A percentile compares a stretch with the other conserved stretches of the same genome.
Evolutionary conservation across 2,888 invertebrate species (phyloP).

Genomic region (Piscicola geometra): DNA sequence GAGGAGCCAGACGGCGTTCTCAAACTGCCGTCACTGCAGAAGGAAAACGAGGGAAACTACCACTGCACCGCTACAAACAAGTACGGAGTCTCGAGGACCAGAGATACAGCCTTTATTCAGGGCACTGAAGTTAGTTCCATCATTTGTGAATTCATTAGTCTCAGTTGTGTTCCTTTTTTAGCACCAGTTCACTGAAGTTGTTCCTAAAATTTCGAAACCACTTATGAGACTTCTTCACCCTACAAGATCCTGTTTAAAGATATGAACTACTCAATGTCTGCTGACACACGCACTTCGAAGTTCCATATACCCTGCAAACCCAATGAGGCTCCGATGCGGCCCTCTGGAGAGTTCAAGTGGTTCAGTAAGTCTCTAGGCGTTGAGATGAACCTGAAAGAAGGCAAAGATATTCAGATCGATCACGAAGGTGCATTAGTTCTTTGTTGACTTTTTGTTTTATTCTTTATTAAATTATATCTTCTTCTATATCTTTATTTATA

Average conservation of each 20-base stretch:
- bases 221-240: too few species aligned
- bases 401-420: background rate
- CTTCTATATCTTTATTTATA: too few species aligned
- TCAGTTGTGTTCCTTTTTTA: too few species aligned
- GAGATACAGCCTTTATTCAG: background rate
- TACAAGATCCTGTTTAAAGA: background rate
- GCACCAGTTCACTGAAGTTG: too few species aligned
- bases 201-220: too few species aligned
- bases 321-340: background rate
- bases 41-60: background rate
- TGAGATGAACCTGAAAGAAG: background rate
- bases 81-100: background rate
- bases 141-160: too few species aligned
- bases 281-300: background rate
- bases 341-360: background rate
- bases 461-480: too few species aligned
- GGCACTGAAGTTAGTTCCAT: background rate
- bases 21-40: background rate
- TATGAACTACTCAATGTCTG: background rate
- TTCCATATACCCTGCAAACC: background rate
- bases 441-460: too few species aligned
- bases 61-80: background rate
- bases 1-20: background rate
- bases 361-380: background rate
- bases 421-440: background rate